These are phyloP conservation scores for Diuraphis noxia DNA, from an alignment of 1,140 invertebrate genomes.

Conservation along the genomic window DNA sequence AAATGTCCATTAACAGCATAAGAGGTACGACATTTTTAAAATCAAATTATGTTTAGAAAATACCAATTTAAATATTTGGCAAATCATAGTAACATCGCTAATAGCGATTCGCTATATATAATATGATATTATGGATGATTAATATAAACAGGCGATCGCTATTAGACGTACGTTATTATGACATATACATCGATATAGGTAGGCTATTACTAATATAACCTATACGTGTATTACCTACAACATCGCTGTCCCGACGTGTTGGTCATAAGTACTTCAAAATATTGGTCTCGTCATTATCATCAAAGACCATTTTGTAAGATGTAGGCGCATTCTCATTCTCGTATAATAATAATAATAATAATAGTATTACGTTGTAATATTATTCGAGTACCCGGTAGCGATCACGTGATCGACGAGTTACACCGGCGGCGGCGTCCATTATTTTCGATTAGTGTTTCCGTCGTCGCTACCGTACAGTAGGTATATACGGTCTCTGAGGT, in stretches of 20 bases:
- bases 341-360: background rate
- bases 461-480: background rate
- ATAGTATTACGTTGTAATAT: background rate
- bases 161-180: background rate
- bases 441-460: background rate
- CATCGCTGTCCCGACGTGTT: background rate
- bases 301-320: background rate
- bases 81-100: background rate
- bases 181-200: background rate
- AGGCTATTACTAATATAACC: background rate
- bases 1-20: no score
- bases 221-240: background rate
- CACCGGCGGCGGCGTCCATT: background rate
- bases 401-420: constrained; percentile 7
- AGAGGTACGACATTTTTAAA: no score
- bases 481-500: background rate
- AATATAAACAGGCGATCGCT: background rate
- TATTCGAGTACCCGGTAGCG: constrained; percentile 27
- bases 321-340: background rate
- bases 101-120: background rate
- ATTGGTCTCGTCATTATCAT: background rate
- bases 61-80: no score
- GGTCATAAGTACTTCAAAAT: no score
- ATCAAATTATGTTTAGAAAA: no score
- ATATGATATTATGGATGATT: background rate